Conservation (phyloP, 2,797 vertebrate genomes). For the Notolepis coatsorum region DNA sequence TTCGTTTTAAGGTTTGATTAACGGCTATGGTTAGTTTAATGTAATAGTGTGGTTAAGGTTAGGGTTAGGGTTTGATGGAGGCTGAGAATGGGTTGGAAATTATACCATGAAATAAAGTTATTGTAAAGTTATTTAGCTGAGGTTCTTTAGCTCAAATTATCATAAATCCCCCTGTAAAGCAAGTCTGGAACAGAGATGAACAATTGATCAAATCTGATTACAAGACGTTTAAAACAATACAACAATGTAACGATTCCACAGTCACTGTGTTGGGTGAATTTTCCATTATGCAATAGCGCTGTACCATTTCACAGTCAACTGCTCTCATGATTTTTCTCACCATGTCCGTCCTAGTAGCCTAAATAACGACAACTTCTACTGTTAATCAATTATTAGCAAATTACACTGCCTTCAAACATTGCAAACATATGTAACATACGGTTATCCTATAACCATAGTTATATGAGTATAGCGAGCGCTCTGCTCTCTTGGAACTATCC, state of each 20-base stretch:
- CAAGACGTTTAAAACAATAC: not conserved
- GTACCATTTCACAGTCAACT: not conserved
- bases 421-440: no score
- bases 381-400: no score
- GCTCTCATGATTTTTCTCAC: not conserved
- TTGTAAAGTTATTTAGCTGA: not conserved
- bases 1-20: no score
- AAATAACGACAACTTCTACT: not conserved
- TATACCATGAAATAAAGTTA: not conserved
- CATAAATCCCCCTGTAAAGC: not conserved
- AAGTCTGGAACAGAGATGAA: slow-evolving; percentile 17
- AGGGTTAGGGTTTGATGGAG: no score
- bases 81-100: not conserved
- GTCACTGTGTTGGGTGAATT: not conserved
- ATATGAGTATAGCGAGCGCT: no score
- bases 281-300: not conserved
- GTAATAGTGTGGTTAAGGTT: no score
- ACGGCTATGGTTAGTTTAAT: no score
- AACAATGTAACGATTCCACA: not conserved
- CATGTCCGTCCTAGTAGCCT: not conserved
- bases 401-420: no score
- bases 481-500: no score
- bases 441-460: no score
- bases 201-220: slow-evolving; percentile 10
- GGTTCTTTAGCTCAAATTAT: not conserved